phyloP scores from a whole-genome alignment of 2,113 vertebrate genomes.

The Pandion haliaetus region DNA sequence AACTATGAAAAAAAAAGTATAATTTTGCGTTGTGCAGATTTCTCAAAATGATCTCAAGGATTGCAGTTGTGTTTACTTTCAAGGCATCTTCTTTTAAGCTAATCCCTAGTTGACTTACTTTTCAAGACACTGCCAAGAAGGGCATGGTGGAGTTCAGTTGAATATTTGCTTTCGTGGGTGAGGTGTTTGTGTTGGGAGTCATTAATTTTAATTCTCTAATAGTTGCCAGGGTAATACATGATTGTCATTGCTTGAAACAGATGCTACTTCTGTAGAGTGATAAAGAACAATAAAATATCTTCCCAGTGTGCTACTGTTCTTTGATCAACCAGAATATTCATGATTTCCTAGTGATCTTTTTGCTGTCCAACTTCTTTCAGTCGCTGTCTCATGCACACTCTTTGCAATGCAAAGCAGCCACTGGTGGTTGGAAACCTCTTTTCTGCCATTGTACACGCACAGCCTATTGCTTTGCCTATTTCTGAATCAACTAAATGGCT shows the following conservation, averaged over 20 bases:
- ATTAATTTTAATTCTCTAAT: not conserved
- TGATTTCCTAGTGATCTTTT: not conserved
- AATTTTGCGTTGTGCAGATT: not conserved
- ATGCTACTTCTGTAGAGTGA: not conserved
- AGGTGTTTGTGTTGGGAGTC: not conserved
- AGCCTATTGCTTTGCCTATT: not conserved
- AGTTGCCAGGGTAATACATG: not conserved
- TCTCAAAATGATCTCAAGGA: not conserved
- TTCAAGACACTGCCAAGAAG: not conserved
- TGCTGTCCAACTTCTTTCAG: not conserved
- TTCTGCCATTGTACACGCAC: rapidly evolving
- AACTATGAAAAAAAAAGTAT: not conserved
- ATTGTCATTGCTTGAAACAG: not conserved
- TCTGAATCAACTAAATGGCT: not conserved
- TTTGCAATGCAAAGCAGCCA: not conserved
- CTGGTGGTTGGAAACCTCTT: not conserved
- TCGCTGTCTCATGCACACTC: rapidly evolving
- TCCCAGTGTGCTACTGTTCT: not conserved
- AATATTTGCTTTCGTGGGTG: not conserved
- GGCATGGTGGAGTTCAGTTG: not conserved
- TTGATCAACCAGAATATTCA: not conserved
- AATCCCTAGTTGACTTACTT: not conserved
- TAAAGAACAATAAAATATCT: not conserved
- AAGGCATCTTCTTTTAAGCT: not conserved
- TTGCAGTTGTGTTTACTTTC: not conserved